phyloP scores from a whole-genome alignment of 2,797 vertebrate species.

The Lagorchestes hirsutus region DNA sequence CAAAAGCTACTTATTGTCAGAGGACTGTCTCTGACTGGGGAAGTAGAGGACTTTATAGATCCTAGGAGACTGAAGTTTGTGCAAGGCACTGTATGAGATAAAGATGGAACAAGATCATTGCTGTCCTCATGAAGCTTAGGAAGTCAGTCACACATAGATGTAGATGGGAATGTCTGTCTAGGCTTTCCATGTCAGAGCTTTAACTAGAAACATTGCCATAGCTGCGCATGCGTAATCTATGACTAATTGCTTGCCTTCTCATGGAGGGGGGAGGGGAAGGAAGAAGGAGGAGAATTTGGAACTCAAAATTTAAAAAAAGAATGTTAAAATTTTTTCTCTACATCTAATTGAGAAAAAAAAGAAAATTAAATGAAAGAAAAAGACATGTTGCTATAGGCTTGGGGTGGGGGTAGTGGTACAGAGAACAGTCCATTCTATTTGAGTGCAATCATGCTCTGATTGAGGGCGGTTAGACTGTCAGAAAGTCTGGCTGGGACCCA shows the following conservation, averaged over 20 bases:
- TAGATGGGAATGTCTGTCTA: not conserved
- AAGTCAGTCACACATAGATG: not conserved
- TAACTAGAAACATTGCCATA: not conserved
- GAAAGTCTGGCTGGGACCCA: not conserved
- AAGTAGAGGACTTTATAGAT: not conserved
- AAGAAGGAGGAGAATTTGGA: not conserved
- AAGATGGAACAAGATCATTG: not conserved
- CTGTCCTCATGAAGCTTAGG: not conserved
- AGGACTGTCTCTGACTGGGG: not conserved
- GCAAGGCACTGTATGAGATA: not conserved
- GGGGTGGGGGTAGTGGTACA: not conserved
- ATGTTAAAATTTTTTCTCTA: not conserved
- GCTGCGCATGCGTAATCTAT: not conserved
- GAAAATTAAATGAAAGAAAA: not conserved
- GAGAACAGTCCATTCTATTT: not conserved
- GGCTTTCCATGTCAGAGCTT: not conserved
- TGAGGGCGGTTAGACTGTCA: not conserved
- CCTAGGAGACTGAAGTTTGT: not conserved
- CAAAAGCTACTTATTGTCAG: not conserved
- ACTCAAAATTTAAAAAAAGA: not conserved
- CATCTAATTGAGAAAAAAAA: not conserved
- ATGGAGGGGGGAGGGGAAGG: not conserved
- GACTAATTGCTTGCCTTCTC: not conserved
- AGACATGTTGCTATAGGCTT: not conserved
- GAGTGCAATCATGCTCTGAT: not conserved